Base-by-base conservation (phyloP, 1,140 invertebrate genomes). In the Psilanteris sp. region DNA sequence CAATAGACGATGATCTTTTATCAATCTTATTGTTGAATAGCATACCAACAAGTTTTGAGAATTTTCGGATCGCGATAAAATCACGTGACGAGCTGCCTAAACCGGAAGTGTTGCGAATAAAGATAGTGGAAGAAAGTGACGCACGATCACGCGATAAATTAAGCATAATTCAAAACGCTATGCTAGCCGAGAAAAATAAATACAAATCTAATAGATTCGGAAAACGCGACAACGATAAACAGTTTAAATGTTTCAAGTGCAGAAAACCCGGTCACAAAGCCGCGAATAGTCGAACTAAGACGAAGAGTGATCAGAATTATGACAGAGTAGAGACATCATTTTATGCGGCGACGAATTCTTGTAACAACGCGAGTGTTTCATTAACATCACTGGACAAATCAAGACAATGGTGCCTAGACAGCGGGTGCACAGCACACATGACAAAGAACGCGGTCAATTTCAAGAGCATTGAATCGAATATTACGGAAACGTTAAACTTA, bases 341-440 rank as follows among this genome's bases (percentile, higher is more conserved):
- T 29, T 54, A 27, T 26, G 61, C 61, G 1, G 20, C 44, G 3
- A 1, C 61, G 11, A 36, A 27, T 54, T 0, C 11, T 11, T 10
- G 11, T 31, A 3, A 11, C 13, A 29, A 27, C 11, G 48, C 22
- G 13, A 44, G 18, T 29, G 14, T 18, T 8, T 11, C 29, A 20
- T 10, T 57, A 11, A 10, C 18, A 32, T 41, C 10, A 8, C 37
- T 32, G 26, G 41, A 0, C 11, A 18, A 57, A n/a, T n/a, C n/a
- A 41, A 48, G 24, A 24, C 7, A 1, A 18, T 70, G 66, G 66
- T 61, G 66, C 22, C 6, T 61, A n/a, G 54, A 70, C 22, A 70
- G 66, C 6, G 66, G 66, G 1, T 70, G 66, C 44, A 59, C 66
- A 15, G 48, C 66, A 32, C 44, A 70, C 27, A 70, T 70, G 54